A percentile compares a stretch with the other conserved stretches of the same genome.
phyloP scores from a whole-genome alignment of 1,140 invertebrate genomes.

The Yoshiicerus persimilis region DNA sequence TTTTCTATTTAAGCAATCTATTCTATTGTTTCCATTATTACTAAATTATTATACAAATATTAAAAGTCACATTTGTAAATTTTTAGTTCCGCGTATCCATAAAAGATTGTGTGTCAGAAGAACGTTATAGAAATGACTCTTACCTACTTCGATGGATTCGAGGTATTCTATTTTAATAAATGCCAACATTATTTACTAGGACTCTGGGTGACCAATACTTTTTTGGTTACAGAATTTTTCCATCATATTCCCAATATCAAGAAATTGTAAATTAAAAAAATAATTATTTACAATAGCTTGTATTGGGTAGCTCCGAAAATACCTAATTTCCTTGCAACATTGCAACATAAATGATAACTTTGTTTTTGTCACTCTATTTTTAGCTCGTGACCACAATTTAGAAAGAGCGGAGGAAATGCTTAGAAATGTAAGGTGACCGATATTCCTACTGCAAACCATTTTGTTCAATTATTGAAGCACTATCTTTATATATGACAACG shows the following conservation, averaged over 20 bases:
- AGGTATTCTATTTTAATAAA: background rate
- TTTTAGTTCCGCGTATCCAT: background rate
- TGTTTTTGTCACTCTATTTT: no score
- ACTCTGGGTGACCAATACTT: no score
- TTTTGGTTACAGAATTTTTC: no score
- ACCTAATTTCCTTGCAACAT: no score
- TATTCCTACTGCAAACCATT: background rate
- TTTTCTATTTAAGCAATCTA: no score
- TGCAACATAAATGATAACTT: background rate
- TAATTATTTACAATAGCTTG: no score
- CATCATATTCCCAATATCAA: no score
- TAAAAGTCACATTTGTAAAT: background rate
- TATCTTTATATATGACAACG: background rate
- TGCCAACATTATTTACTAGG: background rate
- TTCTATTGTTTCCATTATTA: no score
- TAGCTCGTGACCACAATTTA: background rate
- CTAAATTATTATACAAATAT: no score
- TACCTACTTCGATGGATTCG: constrained; percentile 2
- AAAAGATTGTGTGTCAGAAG: background rate
- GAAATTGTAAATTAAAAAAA: no score
- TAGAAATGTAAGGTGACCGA: background rate
- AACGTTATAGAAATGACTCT: background rate
- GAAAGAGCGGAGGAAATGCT: background rate
- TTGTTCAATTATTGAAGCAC: background rate
- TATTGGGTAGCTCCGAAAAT: no score